Conservation (phyloP, 2,113 vertebrate species). For the Spea bombifrons region DNA sequence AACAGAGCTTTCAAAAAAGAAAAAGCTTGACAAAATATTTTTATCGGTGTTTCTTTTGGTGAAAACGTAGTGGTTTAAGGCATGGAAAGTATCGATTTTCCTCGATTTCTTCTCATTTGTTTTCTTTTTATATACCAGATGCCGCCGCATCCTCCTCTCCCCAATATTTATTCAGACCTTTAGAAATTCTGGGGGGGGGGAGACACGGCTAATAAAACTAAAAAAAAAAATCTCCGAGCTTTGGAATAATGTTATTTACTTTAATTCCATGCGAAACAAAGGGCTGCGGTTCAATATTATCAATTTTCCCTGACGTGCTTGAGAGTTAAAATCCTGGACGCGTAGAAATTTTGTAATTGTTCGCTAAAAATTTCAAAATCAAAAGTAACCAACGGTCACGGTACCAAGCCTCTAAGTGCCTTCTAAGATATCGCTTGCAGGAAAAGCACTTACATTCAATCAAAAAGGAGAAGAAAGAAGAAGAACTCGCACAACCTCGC, state of each 20-base stretch:
- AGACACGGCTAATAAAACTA: too few relatives aligned
- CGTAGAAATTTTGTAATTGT: not conserved
- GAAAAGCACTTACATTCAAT: not conserved
- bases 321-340: not conserved
- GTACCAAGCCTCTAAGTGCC: not conserved
- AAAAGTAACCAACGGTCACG: not conserved
- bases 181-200: too few relatives aligned
- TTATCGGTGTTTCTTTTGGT: too few relatives aligned
- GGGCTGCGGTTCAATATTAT: not conserved
- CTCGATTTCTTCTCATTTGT: too few relatives aligned
- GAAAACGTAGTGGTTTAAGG: too few relatives aligned
- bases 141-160: too few relatives aligned
- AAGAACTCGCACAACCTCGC: not conserved
- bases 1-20: too few relatives aligned
- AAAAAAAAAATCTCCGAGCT: too few relatives aligned
- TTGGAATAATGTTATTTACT: not conserved
- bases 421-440: constrained; percentile 3
- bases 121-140: too few relatives aligned
- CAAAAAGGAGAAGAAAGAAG: not conserved
- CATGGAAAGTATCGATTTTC: too few relatives aligned
- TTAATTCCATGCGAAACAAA: not conserved
- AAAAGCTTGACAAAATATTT: too few relatives aligned
- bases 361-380: not conserved
- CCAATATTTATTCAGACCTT: too few relatives aligned
- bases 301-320: not conserved